A percentile compares a stretch with the other conserved stretches of the same genome.
Conservation (phyloP, 1,140 invertebrate species). For the Holotrichia oblita region DNA sequence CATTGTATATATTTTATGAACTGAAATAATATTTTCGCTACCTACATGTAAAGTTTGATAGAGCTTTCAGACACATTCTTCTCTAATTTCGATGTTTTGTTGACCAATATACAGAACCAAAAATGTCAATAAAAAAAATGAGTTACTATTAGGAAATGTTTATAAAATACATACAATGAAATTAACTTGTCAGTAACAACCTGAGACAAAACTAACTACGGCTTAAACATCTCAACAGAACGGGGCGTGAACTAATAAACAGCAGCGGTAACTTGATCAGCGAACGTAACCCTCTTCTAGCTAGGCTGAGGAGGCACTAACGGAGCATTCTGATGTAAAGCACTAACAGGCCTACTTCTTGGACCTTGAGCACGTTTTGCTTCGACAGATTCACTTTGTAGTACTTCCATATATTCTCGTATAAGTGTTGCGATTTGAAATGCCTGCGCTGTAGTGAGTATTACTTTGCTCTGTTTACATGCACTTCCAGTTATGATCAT, state of each 20-base stretch:
- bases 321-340: conserved; percentile 62
- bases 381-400: conserved; percentile 63
- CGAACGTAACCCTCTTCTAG: conserved; percentile 62
- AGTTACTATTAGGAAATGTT: background rate
- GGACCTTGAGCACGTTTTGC: conserved; percentile 51
- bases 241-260: conserved; percentile 46
- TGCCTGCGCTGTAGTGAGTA: conserved; percentile 64
- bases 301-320: conserved; percentile 62
- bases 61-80: too few relatives aligned
- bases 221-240: background rate
- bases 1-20: conserved; percentile 22
- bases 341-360: conserved; percentile 62
- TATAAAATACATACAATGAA: conserved; percentile 15
- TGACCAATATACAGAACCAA: background rate
- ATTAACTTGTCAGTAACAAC: conserved; percentile 12
- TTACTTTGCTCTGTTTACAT: conserved; percentile 89
- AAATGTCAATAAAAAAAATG: background rate
- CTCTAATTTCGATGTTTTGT: too few relatives aligned
- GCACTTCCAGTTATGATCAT: conserved; percentile 90
- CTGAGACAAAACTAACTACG: background rate
- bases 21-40: background rate
- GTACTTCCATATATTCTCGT: conserved; percentile 88
- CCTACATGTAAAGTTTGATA: background rate
- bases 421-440: conserved; percentile 94
- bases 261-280: conserved; percentile 58